A percentile compares a stretch with the other conserved stretches of the same genome.
Evolutionary conservation across 2,113 vertebrate genomes (phyloP).

Genomic region (Apteryx owenii): DNA sequence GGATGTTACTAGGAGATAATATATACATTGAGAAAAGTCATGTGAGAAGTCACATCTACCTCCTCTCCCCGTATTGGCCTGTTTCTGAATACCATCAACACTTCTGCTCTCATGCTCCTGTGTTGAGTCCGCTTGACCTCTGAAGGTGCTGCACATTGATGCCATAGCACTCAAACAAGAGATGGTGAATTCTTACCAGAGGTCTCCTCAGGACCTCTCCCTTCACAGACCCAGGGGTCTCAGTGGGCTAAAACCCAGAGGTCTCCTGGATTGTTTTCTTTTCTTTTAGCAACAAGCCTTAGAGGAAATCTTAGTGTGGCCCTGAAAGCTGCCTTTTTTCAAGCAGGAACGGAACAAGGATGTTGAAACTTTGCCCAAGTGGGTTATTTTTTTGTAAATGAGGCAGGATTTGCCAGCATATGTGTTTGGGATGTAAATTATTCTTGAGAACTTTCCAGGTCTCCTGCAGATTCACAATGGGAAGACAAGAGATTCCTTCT

Average conservation of each 20-base stretch:
- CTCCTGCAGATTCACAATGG: background rate
- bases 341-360: slow-evolving; percentile 51
- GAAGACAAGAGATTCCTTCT: slow-evolving; percentile 26
- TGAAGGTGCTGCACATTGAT: background rate
- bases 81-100: background rate
- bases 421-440: slow-evolving; percentile 55
- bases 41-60: background rate
- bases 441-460: slow-evolving; percentile 57
- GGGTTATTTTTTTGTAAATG: slow-evolving; percentile 58
- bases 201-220: slow-evolving; percentile 3
- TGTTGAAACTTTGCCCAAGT: slow-evolving; percentile 20
- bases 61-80: background rate
- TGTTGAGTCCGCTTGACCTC: background rate
- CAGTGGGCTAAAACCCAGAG: background rate
- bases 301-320: slow-evolving; percentile 42
- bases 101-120: background rate
- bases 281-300: slow-evolving; percentile 17
- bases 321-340: slow-evolving; percentile 53
- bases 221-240: background rate
- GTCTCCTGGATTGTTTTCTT: slow-evolving; percentile 26
- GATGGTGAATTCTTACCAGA: background rate
- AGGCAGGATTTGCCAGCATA: slow-evolving; percentile 56
- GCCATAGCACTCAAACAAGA: background rate
- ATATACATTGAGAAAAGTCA: fast-evolving
- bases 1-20: background rate